A percentile compares a stretch with the other conserved stretches of the same genome.
Conservation (phyloP, 2,113 vertebrate genomes). For the Axis porcinus region DNA sequence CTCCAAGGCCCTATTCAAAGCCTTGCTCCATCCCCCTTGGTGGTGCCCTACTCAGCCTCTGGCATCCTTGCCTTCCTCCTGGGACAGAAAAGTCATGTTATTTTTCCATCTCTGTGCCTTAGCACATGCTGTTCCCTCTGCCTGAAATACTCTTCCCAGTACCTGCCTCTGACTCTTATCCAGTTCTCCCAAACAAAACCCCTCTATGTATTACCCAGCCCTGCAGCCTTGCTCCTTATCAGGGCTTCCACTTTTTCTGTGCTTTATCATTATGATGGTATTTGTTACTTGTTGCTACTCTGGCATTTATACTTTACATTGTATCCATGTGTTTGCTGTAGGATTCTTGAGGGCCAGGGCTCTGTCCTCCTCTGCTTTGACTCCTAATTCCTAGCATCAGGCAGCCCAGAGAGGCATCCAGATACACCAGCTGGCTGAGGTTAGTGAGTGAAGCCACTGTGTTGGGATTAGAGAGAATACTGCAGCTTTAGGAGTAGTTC, state of each 20-base stretch:
- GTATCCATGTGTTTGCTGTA: no score
- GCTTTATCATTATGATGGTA: background rate
- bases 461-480: background rate
- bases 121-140: background rate
- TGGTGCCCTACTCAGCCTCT: background rate
- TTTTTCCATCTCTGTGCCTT: background rate
- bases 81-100: no score
- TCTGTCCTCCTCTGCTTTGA: background rate
- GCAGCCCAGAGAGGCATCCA: background rate
- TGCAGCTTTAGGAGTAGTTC: background rate
- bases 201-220: background rate
- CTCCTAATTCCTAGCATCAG: background rate
- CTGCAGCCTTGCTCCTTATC: background rate
- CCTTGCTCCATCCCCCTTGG: no score
- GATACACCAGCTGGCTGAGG: background rate
- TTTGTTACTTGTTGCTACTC: background rate
- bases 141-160: background rate
- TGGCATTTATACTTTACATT: background rate
- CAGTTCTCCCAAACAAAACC: background rate
- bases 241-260: background rate
- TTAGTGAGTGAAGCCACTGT: no score
- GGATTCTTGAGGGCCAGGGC: background rate
- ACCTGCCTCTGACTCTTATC: background rate
- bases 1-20: background rate
- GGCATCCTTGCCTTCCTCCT: background rate